Percentiles rank a stretch among this genome's conserved stretches.
These are phyloP conservation scores for Muscina levida DNA, from an alignment of 2,888 invertebrate species.

Conservation along the genomic window DNA sequence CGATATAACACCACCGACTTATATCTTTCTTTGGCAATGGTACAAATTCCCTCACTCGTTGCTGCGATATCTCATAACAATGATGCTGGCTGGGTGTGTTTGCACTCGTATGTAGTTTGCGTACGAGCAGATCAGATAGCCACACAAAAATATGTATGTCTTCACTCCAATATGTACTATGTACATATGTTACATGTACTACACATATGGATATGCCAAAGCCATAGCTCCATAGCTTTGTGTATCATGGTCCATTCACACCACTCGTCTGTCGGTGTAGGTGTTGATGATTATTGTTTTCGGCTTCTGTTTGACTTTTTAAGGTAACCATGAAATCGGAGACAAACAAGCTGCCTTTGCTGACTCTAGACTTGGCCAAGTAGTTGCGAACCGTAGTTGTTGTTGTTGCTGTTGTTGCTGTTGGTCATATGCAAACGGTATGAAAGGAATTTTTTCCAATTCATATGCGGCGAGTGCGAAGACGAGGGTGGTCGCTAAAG, in stretches of 20 bases:
- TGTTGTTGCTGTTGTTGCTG: background rate
- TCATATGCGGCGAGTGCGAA: background rate
- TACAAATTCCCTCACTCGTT: no score
- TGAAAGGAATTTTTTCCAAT: background rate
- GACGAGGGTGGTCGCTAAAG: constrained; percentile 16
- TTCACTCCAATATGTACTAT: no score
- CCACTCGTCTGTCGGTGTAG: constrained; percentile 45
- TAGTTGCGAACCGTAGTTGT: no score
- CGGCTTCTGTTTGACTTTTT: constrained; percentile 56
- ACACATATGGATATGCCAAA: no score
- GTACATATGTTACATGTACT: no score
- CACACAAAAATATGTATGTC: no score
- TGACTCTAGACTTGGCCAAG: background rate
- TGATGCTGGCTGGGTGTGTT: no score
- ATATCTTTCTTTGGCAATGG: no score
- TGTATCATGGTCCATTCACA: background rate
- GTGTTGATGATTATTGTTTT: constrained; percentile 61
- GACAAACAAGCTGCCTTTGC: constrained; percentile 33
- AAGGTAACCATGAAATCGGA: constrained; percentile 34
- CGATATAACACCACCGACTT: no score
- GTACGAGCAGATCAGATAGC: no score
- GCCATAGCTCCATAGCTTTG: background rate
- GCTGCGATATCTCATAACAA: no score
- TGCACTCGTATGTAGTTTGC: no score
- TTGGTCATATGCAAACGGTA: background rate